Base-by-base conservation (phyloP, 2,113 vertebrate species). In the Murina feae region DNA sequence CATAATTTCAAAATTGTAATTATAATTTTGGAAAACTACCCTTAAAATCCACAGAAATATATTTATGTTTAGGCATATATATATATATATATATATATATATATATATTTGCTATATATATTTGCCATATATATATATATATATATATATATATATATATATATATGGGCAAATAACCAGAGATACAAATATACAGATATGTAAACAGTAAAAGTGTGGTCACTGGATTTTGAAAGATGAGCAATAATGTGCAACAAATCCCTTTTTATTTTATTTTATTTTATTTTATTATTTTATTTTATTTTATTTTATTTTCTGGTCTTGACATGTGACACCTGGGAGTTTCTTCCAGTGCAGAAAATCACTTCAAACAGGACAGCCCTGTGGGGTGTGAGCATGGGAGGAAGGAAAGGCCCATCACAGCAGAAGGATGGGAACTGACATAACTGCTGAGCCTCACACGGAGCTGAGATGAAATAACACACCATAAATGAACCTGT, bases 341-440 rank as follows among this genome's bases (percentile, higher is more conserved):
- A 89, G 21, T 91, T 90, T 30, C 58, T 86, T 94, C 32, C 37
- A 63, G 65, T 66, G 17, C 18, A 96, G 63, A 94, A 97, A 96
- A 80, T 93, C 17, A 84, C n/a, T 87, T 93, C 42, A 84, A 47
- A 60, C 1, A 25, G 20, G 69, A 23, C 47, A 42, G 14, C 80
- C 75, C 55, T 32, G 21, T 89, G 63, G 92, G 49, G 5, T 53
- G 60, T 60, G 58, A 60, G 58, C 30, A 2, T 13, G 14, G 68
- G 55, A 89, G 35, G 51, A 89, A 89, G 39, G 88, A 88, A 60
- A 92, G 51, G 66, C 11, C 42, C 44, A 91, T 93, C 71, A 68
- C 74, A 84, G 44, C 28, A 78, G 58, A 81, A 37, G 83, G 80
- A 91, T 81, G 75, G 79, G 35, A 90, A 47, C 80, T 87, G 93